phyloP scores from a whole-genome alignment of 2,797 vertebrate genomes.

The Liparis tanakae region DNA sequence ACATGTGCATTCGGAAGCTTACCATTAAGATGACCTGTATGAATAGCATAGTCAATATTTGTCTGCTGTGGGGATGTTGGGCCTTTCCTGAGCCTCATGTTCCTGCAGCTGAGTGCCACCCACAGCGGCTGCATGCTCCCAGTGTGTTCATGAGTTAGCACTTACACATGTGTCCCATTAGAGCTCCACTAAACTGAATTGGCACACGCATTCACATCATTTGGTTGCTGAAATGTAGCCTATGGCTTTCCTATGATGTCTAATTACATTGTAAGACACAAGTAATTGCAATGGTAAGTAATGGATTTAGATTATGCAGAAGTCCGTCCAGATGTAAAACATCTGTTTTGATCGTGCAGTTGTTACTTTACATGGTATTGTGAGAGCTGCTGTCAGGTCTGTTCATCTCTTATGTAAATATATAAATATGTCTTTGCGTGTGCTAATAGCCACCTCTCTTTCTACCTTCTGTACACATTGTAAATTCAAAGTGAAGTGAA shows the following conservation, averaged over 20 bases:
- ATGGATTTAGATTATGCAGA: constrained; percentile 74
- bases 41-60: neutral
- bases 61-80: neutral
- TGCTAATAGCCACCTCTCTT: constrained; percentile 1
- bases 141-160: constrained; percentile 44
- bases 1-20: neutral
- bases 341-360: constrained; percentile 68
- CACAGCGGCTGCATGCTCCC: constrained; percentile 34
- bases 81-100: constrained; percentile 29
- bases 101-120: constrained; percentile 39
- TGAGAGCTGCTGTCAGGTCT: constrained; percentile 62
- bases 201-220: constrained; percentile 59
- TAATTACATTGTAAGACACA: constrained; percentile 70
- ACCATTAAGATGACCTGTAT: neutral
- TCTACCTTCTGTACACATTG: constrained; percentile 9
- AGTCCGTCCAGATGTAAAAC: constrained; percentile 73
- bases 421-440: neutral
- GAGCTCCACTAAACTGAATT: constrained; percentile 65
- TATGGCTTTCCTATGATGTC: constrained; percentile 69
- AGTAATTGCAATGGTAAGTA: constrained; percentile 76
- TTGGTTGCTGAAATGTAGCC: constrained; percentile 67
- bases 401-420: constrained; percentile 56
- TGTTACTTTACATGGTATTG: constrained; percentile 63
- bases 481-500: constrained; percentile 70
- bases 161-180: constrained; percentile 68